phyloP scores from a whole-genome alignment of 1,140 invertebrate genomes.

The Ptiloglossa arizonensis region DNA sequence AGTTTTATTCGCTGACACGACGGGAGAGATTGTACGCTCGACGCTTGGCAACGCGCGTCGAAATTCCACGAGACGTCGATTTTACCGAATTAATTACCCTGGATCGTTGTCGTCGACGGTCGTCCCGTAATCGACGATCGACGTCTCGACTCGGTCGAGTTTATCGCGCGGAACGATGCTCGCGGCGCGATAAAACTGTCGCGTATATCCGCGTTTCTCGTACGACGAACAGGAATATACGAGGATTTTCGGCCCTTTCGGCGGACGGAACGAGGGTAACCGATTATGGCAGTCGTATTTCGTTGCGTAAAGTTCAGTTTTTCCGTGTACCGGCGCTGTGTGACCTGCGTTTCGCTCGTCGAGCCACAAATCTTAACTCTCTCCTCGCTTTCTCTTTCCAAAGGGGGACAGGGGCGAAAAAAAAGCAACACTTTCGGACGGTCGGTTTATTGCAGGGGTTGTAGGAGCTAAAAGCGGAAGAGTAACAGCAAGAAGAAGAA shows the following conservation, averaged over 20 bases:
- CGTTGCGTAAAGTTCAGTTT: slow-evolving; percentile 21
- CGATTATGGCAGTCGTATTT: not conserved
- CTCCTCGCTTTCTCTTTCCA: slow-evolving; percentile 73
- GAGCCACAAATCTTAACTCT: slow-evolving; percentile 74
- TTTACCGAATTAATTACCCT: no score
- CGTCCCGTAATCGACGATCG: not conserved
- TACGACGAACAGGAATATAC: not conserved
- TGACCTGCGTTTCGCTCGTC: not conserved
- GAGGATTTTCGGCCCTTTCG: not conserved
- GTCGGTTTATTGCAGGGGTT: slow-evolving; percentile 78
- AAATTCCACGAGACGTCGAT: no score
- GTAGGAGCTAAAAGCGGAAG: slow-evolving; percentile 44
- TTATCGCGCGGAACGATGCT: not conserved
- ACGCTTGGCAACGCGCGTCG: no score
- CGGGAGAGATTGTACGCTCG: no score
- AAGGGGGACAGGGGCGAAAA: slow-evolving; percentile 57
- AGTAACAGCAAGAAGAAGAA: slow-evolving; percentile 24
- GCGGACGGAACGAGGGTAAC: not conserved
- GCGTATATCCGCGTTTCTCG: not conserved
- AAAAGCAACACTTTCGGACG: slow-evolving; percentile 59
- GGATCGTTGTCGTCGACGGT: no score
- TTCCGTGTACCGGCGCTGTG: not conserved
- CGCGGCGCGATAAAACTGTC: not conserved
- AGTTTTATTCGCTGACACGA: not conserved
- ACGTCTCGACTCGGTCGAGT: not conserved